These are phyloP conservation scores for Cyprinodon diabolis DNA, from an alignment of 2,797 vertebrate genomes.

Conservation along the genomic window DNA sequence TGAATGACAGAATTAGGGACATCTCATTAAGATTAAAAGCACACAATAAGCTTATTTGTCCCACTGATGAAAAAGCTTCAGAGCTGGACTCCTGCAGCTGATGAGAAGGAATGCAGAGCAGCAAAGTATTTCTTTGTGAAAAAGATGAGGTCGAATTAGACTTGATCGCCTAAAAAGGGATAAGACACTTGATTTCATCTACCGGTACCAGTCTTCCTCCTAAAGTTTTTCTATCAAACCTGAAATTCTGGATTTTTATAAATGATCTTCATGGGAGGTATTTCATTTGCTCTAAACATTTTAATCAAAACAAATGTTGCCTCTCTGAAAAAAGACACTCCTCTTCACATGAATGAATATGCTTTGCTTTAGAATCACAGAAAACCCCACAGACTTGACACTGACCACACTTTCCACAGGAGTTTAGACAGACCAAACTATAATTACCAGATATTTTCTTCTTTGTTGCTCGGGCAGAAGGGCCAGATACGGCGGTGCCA, in stretches of 20 bases:
- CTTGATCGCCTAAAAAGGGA: too few species aligned
- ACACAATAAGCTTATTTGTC: conserved; percentile 8
- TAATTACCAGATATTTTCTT: background rate
- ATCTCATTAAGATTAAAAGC: conserved; percentile 1
- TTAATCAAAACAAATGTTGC: background rate
- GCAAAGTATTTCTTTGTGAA: background rate
- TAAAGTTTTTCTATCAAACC: background rate
- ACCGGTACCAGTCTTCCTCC: background rate
- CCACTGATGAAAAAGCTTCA: background rate
- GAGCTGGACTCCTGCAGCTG: background rate
- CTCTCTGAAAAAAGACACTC: background rate
- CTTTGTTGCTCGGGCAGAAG: background rate
- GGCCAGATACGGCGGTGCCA: background rate
- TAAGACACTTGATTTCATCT: background rate
- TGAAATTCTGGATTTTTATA: background rate
- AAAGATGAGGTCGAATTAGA: background rate
- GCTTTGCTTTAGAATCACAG: background rate
- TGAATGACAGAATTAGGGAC: conserved; percentile 1
- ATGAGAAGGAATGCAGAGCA: background rate
- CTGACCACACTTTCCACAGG: background rate
- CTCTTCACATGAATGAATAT: background rate
- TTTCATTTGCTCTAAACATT: background rate
- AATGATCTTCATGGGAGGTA: too few species aligned
- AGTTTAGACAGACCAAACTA: background rate
- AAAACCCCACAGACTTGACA: too few species aligned